phyloP scores from a whole-genome alignment of 2,113 vertebrate genomes.

The Terrapene triunguis region DNA sequence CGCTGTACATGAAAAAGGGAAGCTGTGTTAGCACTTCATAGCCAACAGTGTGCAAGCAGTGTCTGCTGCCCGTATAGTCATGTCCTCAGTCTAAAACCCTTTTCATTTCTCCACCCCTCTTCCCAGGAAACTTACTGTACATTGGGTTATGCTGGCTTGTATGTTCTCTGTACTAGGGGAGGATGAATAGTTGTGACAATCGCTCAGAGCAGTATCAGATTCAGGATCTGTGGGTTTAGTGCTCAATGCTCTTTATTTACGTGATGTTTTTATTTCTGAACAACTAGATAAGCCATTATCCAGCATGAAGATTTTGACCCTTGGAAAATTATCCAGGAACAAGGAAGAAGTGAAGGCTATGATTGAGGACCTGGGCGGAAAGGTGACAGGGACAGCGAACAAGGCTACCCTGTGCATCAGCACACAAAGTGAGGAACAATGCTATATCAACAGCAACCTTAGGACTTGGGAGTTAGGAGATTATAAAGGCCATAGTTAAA shows the following conservation, averaged over 20 bases:
- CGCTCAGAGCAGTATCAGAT: not conserved
- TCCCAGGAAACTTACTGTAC: not conserved
- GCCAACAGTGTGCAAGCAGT: not conserved
- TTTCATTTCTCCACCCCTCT: not conserved
- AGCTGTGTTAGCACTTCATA: not conserved
- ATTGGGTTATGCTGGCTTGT: not conserved
- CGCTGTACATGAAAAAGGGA: not conserved
- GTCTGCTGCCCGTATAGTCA: not conserved
- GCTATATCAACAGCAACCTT: not conserved
- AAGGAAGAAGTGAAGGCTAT: conserved; percentile 91
- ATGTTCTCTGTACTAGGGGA: not conserved
- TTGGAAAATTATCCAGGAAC: conserved; percentile 93
- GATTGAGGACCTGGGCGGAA: conserved; percentile 93
- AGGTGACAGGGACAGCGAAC: conserved; percentile 85
- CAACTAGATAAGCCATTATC: conserved; percentile 90
- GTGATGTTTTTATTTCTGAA: not conserved
- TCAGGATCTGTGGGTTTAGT: not conserved
- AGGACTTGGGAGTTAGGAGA: not conserved
- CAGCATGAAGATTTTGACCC: conserved; percentile 88
- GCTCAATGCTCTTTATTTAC: not conserved
- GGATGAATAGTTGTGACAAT: not conserved
- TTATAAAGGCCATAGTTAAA: not conserved
- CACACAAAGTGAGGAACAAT: conserved; percentile 87
- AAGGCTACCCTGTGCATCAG: conserved; percentile 94
- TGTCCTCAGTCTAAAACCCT: not conserved